Base-by-base conservation (phyloP, 1,140 invertebrate species). In the Magallana gigas region DNA sequence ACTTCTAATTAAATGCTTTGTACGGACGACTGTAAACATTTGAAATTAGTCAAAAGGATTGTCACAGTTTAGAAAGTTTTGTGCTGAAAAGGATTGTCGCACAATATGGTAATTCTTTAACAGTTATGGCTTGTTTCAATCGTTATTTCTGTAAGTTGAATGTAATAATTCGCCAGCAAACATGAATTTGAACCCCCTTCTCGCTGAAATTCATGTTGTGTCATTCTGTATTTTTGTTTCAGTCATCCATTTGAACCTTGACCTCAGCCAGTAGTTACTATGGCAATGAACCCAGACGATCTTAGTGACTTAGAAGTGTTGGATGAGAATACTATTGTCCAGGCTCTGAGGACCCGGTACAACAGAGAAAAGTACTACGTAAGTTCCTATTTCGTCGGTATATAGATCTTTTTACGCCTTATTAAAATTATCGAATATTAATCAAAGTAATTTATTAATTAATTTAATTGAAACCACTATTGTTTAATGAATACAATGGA, bases 281-380 rank as follows among this genome's bases (percentile, higher is more conserved):
- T 57, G 68, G 18, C 68, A 29, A 91, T 90, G 88, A 88, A 88
- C 64, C 89, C 88, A 9, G 91, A 92, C 57, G 91, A 92, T 57
- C 81, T 92, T 16, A 91, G 90, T 71, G 86, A 88, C 16, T 81
- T 92, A 58, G 91, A 92, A 68, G 90, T 92, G 36, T 84, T 92
- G 18, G 91, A 92, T 87, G 91, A 91, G 82, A 89, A 89, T 71
- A 91, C 90, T 1, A 91, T 92, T 3, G 90, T 92, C 8, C 90
- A 91, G 56, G 89, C 90, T 18, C 85, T 92, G 4, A 80, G 90
- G 68, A 87, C 84, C 7, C 59, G 91, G 71, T 92, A 89, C 59
- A 87, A 91, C 84, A 89, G 90, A 84, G 89, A 90, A 7, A 84
- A 88, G 64, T 92, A 87, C 80, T 92, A 91, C 57, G 91, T 92